phyloP scores from a whole-genome alignment of 2,888 invertebrate species.

The Morinoia aosen region DNA sequence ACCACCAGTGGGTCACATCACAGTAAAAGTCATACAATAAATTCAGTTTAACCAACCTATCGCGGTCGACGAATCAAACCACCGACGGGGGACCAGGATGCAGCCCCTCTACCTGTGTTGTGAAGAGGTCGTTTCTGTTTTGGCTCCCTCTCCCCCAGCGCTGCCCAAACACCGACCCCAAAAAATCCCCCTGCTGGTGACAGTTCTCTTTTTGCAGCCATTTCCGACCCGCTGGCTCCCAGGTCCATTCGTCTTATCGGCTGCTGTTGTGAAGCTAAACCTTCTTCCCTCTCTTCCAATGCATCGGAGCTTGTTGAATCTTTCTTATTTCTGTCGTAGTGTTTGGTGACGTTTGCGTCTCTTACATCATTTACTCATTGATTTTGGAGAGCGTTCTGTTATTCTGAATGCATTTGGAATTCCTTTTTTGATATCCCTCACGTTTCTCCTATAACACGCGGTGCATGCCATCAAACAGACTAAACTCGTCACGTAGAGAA shows the following conservation, averaged over 20 bases:
- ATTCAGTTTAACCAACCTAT: no score
- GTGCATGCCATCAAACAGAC: no score
- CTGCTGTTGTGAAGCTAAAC: not conserved
- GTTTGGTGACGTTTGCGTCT: not conserved
- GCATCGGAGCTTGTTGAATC: not conserved
- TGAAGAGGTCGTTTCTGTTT: constrained; percentile 15
- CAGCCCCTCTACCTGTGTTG: not conserved
- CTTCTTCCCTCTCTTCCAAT: not conserved
- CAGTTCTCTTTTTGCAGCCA: constrained; percentile 41
- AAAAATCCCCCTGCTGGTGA: constrained; percentile 28
- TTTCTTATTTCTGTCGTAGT: not conserved
- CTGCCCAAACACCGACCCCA: constrained; percentile 15
- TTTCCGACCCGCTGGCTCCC: not conserved
- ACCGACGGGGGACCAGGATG: not conserved
- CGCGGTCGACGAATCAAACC: no score
- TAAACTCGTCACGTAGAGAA: not conserved
- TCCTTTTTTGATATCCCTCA: no score
- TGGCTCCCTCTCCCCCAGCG: not conserved
- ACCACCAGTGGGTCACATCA: no score
- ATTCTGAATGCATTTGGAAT: no score
- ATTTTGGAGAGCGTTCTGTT: not conserved
- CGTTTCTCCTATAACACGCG: no score
- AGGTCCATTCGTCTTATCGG: constrained; percentile 46
- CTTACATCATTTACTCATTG: not conserved
- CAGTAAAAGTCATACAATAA: no score